Conservation (phyloP, 2,888 invertebrate genomes). For the Pristionchus mayeri region DNA sequence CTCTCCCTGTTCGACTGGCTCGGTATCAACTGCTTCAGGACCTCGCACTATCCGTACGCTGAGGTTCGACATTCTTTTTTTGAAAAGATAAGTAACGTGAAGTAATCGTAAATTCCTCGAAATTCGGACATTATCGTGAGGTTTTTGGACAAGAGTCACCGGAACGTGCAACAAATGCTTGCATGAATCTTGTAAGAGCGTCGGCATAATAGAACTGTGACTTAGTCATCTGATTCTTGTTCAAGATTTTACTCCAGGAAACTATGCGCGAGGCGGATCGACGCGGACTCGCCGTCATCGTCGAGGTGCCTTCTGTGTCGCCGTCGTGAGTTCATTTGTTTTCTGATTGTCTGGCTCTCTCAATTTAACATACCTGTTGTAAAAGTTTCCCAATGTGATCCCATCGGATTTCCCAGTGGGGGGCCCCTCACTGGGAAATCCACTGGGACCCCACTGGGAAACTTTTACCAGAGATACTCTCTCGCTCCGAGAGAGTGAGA, state of each 20-base stretch:
- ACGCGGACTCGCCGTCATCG: conserved; percentile 93
- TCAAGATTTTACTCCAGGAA: conserved; percentile 79
- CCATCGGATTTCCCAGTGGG: no score
- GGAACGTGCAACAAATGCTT: no score
- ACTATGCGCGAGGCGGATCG: conserved; percentile 94
- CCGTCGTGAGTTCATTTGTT: conserved; percentile 59
- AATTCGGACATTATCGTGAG: background rate
- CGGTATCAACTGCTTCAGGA: conserved; percentile 87
- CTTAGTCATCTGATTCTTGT: no score
- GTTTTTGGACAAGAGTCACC: background rate
- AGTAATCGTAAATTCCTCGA: background rate
- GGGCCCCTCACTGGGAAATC: no score
- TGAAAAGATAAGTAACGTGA: no score
- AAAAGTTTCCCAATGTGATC: no score
- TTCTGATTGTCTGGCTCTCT: background rate
- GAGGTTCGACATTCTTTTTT: no score
- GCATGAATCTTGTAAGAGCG: no score
- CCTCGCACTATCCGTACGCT: conserved; percentile 97
- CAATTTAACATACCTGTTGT: background rate
- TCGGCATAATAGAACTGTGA: no score
- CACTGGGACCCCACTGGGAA: no score
- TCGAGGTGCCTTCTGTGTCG: conserved; percentile 94
- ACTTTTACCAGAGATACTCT: no score
- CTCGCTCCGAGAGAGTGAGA: no score
- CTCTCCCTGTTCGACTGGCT: conserved; percentile 95